phyloP scores from a whole-genome alignment of 2,797 vertebrate species.

The Chiroxiphia lanceolata region DNA sequence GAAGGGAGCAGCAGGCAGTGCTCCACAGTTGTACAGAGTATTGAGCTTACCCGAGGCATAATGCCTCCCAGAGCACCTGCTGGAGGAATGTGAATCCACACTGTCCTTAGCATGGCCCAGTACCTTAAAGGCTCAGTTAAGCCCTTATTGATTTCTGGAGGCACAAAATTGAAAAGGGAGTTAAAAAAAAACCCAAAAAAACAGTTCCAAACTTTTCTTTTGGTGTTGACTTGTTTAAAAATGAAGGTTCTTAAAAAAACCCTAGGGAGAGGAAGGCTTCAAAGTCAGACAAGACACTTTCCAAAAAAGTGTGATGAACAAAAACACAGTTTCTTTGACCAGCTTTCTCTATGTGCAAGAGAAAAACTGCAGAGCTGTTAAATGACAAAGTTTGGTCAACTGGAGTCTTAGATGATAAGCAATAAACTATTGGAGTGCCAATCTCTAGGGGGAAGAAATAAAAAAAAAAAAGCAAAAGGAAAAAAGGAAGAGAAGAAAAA shows the following conservation, averaged over 20 bases:
- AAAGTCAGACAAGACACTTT: background rate
- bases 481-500: background rate
- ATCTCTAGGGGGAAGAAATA: background rate
- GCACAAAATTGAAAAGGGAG: background rate
- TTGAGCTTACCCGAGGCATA: background rate
- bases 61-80: background rate
- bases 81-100: background rate
- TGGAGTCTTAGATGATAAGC: background rate
- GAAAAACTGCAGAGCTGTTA: background rate
- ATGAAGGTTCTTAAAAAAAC: background rate
- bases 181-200: background rate
- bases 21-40: background rate
- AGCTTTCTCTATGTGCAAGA: background rate
- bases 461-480: background rate
- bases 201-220: background rate
- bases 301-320: background rate
- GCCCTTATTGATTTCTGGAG: background rate
- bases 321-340: background rate
- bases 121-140: background rate
- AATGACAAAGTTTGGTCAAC: background rate
- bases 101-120: background rate
- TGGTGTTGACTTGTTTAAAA: conserved; percentile 1
- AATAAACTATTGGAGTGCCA: background rate
- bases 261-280: background rate
- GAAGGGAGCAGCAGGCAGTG: background rate